Evolutionary conservation across 2,888 invertebrate species (phyloP), one percentile per base, ranked within the genome.

Genomic region (Operophtera brumata): DNA sequence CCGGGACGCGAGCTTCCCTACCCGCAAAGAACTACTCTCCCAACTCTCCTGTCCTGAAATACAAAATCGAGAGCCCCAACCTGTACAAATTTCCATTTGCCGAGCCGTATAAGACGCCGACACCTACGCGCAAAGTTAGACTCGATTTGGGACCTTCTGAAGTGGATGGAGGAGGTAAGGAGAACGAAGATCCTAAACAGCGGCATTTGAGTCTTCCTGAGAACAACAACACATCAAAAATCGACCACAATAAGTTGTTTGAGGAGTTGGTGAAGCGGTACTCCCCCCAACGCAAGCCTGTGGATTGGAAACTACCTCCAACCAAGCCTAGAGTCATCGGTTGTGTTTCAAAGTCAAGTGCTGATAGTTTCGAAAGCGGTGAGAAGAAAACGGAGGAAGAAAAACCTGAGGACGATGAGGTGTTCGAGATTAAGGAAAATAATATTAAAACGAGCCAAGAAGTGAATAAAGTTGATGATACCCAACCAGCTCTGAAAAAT

Each of bases 1-100:
- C 76, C 43, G 88, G 88, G 10, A 77, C 77, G 13, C 79, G 90
- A 39, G 82, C 89, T 12, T 88, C 90, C 1, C 73, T 90, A 67
- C 90, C 89, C 10, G 78, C 72, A 12, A 79, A 80, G 57, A 80
- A 76, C 57, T 67, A 73, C 10, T 72, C 80, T 8, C 75, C 81
- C 13, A 61, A 40, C 45, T 65, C 65, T 36, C 65, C 65, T 1
- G 44, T 53, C 11, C 64, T 77, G 34, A 84, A 74, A 60, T 90
- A 89, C 70, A 90, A 88, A 73, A 84, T 87, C 59, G 87, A 86
- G 68, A 88, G 86, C 65, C 86, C 87, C 13, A 90, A 86, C 67
- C 70, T 90, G 59, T 86, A 82, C 69, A 91, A 91, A 73, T 91
- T 91, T 59, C 90, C 90, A 14, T 91, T 91, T 64, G 89, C 90